Evolutionary conservation across 2,113 vertebrate genomes (phyloP).

Genomic region (Alligator mississippiensis): DNA sequence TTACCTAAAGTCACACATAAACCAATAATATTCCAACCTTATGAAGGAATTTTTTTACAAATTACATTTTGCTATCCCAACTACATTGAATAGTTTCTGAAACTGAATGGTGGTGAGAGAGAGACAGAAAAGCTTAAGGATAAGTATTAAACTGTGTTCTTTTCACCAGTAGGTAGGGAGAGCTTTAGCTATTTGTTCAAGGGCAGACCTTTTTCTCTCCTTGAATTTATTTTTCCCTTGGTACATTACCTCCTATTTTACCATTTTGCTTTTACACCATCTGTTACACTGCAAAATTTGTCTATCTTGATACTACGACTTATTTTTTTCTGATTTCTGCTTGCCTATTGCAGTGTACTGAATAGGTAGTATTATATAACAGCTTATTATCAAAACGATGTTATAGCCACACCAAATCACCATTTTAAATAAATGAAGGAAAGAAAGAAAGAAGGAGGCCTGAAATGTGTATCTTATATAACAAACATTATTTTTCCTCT

Average conservation of each 20-base stretch:
- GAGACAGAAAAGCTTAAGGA: background rate
- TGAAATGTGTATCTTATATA: background rate
- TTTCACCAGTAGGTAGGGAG: background rate
- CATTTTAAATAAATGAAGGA: conserved; percentile 50
- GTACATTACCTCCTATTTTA: conserved; percentile 54
- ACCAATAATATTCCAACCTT: background rate
- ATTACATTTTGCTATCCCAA: background rate
- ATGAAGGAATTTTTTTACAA: background rate
- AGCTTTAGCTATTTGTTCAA: background rate
- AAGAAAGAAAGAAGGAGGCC: background rate
- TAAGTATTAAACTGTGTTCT: background rate
- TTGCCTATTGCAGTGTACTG: conserved; percentile 43
- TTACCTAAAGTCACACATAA: background rate
- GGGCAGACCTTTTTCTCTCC: background rate
- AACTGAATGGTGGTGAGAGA: background rate
- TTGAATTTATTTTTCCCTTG: conserved; percentile 3
- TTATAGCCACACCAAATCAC: conserved; percentile 44
- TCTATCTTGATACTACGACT: conserved; percentile 26
- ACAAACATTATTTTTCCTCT: background rate
- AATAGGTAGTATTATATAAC: conserved; percentile 39
- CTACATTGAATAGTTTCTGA: background rate
- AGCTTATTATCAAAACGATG: conserved; percentile 47
- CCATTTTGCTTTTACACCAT: conserved; percentile 39
- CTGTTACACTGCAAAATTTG: conserved; percentile 52
- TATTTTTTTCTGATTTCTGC: conserved; percentile 38